These are phyloP conservation scores for Mythimna impura DNA, from an alignment of 2,888 invertebrate species.

Conservation along the genomic window DNA sequence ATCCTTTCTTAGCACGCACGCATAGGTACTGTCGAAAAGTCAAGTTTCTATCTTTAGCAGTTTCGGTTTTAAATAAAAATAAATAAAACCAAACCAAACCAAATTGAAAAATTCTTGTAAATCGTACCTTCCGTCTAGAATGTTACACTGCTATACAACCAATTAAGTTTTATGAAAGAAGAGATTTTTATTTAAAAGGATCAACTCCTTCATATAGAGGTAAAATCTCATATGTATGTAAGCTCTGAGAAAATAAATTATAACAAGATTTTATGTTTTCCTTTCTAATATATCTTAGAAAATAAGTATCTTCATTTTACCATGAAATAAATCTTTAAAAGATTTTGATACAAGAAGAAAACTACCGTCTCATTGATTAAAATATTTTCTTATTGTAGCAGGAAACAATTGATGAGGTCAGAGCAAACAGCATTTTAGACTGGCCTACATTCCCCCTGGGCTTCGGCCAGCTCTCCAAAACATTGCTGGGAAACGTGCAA, in stretches of 20 bases:
- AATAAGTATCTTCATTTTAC: background rate
- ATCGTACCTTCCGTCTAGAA: background rate
- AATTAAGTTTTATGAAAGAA: background rate
- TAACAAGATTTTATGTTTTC: background rate
- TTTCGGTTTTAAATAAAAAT: too few species aligned
- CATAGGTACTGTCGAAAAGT: too few species aligned
- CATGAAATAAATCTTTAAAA: background rate
- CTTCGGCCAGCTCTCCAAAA: slow-evolving; percentile 48
- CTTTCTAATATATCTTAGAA: background rate
- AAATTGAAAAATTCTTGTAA: background rate
- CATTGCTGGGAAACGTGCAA: slow-evolving; percentile 40
- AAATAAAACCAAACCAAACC: background rate
- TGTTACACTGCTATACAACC: background rate
- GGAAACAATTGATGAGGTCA: slow-evolving; percentile 58
- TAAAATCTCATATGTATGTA: background rate
- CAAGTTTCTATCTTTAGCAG: too few species aligned
- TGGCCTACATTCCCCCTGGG: slow-evolving; percentile 54
- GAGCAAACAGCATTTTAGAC: slow-evolving; percentile 56
- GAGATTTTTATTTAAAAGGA: background rate
- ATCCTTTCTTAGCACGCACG: too few species aligned
- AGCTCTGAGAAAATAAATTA: background rate
- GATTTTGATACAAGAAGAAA: slow-evolving; percentile 16
- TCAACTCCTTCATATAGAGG: background rate
- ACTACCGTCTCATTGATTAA: slow-evolving; percentile 52
- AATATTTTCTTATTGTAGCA: slow-evolving; percentile 49